These are phyloP conservation scores for Drosophila conformis DNA, from an alignment of 2,888 invertebrate genomes.

Conservation along the genomic window DNA sequence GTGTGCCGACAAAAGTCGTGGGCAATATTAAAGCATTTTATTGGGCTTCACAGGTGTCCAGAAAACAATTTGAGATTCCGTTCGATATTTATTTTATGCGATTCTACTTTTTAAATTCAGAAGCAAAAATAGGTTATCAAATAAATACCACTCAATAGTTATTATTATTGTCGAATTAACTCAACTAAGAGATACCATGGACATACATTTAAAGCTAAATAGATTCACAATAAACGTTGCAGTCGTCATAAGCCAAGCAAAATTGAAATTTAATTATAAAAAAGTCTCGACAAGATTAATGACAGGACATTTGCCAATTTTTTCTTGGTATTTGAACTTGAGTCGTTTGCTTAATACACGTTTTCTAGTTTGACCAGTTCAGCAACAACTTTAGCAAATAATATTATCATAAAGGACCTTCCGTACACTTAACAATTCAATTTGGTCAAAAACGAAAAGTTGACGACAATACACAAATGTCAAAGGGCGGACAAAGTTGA, in stretches of 20 bases:
- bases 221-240: not conserved
- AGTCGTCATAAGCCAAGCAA: not conserved
- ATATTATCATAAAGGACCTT: slow-evolving; percentile 24
- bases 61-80: not conserved
- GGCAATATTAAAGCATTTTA: not conserved
- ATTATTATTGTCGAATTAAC: not conserved
- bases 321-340: not conserved
- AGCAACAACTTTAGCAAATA: slow-evolving; percentile 46
- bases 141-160: not conserved
- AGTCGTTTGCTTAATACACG: not conserved
- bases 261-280: slow-evolving; percentile 3
- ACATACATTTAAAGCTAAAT: not conserved
- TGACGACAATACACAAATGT: slow-evolving; percentile 30
- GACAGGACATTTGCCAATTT: slow-evolving; percentile 5
- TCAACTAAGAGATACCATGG: not conserved
- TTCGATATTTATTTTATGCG: not conserved
- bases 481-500: slow-evolving; percentile 18
- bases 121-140: not conserved
- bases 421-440: slow-evolving; percentile 43
- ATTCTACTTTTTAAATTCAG: not conserved
- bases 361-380: slow-evolving; percentile 27
- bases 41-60: not conserved
- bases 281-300: slow-evolving; percentile 2
- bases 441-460: slow-evolving; percentile 34
- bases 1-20: slow-evolving; percentile 19